Evolutionary conservation across 2,888 invertebrate genomes (phyloP), one percentile per base, ranked within the genome.

Genomic region (Temnothorax rugatulus): DNA sequence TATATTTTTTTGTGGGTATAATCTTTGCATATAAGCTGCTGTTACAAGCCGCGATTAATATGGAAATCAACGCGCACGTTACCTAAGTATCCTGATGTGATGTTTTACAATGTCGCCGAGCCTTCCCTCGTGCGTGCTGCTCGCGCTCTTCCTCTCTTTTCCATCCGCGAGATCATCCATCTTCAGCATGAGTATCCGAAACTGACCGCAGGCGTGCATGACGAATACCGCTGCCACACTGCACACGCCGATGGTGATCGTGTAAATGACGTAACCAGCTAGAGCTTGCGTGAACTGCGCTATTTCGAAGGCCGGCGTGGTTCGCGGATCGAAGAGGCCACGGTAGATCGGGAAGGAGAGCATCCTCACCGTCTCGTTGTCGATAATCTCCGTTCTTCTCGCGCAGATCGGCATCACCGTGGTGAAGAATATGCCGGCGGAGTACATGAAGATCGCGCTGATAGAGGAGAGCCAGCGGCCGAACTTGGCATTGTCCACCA

Each of bases 181-280:
- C 13, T 88, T 86, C 0, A 18, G 29, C 59, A 89, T 85, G 4
- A 94, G 89, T 18, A 94, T 91, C 21, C 89, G 88, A 1, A 93
- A 90, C n/a, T 94, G 94, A 4, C 93, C 93, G 47, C 94, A 94
- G 1, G 92, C 91, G 66, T 94, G 94, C 84, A 92, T 91, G 1
- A 90, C 93, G n/a, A 94, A 93, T 4, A 92, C 89, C 0, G 93
- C 94, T 0, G 92, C 91, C 1, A 93, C 83, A 47, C 93, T 91
- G 64, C 94, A 94, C 0, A 92, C 88, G 0, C 91, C 90, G 18
- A 93, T 90, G 0, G 93, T 93, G 0, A 93, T 89, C 0, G 93
- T 91, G 54, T 93, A 93, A 13, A 93, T 85, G 5, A 93, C 90
- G 69, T 91, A 92, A 2, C 92, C 93, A 0, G 92, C 90, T 34